A percentile compares a stretch with the other conserved stretches of the same genome.
phyloP scores from a whole-genome alignment of 2,888 invertebrate genomes.

The Dolichopus griseipennis region DNA sequence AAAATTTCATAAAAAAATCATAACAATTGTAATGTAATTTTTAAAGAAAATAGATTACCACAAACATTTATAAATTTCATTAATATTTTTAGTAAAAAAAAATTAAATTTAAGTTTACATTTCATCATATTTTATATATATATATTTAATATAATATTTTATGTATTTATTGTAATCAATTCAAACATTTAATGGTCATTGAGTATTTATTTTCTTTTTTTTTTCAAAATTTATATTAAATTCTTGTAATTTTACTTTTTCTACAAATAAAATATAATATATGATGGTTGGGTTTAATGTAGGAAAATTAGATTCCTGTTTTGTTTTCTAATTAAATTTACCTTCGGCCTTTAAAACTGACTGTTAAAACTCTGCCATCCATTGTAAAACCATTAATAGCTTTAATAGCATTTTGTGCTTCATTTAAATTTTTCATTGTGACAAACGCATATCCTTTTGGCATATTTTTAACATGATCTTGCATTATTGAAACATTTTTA shows the following conservation, averaged over 20 bases:
- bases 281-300: neutral
- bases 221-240: neutral
- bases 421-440: neutral
- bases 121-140: neutral
- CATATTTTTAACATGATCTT: slow-evolving; percentile 1
- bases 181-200: neutral
- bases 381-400: slow-evolving; percentile 3
- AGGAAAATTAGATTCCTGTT: neutral
- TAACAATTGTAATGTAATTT: neutral
- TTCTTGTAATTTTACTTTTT: neutral
- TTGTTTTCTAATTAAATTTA: neutral
- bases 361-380: neutral
- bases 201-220: neutral
- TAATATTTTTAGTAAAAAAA: neutral
- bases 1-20: neutral
- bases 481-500: neutral
- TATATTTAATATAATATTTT: neutral
- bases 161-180: neutral
- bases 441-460: slow-evolving; percentile 3
- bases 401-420: slow-evolving; percentile 6
- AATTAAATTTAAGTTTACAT: neutral
- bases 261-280: slow-evolving; percentile 2
- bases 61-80: neutral
- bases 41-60: neutral
- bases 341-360: slow-evolving; percentile 1